Base-by-base conservation (phyloP, 1,140 invertebrate genomes). In the Cardiocondyla obscurior region DNA sequence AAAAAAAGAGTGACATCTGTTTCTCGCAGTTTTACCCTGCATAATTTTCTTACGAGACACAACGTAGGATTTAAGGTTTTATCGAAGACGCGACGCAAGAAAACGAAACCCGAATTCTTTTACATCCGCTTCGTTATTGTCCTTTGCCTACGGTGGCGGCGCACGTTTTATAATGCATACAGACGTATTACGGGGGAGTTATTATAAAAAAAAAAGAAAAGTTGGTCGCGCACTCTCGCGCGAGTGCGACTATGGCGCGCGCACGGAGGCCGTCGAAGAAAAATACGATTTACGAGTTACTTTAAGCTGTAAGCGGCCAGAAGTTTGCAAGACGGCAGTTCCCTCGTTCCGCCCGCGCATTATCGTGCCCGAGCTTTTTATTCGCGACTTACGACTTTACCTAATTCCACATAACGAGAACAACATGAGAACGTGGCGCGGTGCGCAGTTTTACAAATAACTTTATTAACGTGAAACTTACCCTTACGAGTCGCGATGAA, bases 251-350 rank as follows among this genome's bases (percentile, higher is more conserved):
- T 62, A 77, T 22, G 76, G 25, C 10, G 57, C 14, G 30, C 14
- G 19, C 3, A 25, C 55, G 57, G 46, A 65, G 46, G 44, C n/a
- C 79, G 70, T 60, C 36, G 46, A 69, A 74, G 85, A 91, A 91
- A 91, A 90, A 92, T 90, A 89, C 92, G 89, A 93, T 92, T 92
- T 91, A 93, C 90, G 88, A 90, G 87, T 91, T 90, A 90, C 87
- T 90, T 92, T 91, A 92, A 92, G 87, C 92, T 87, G 88, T 87
- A 90, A 92, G 87, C 90, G 90, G 81, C 58, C 85, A 88, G 83
- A 92, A 92, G 85, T 92, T 92, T 91, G 77, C 85, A 89, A 89
- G 87, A 90, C 84, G 91, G 90, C 88, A 91, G 88, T 89, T 92
- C 49, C 49, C 83, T 81, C 62, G 83, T 87, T 87, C 73, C 84